phyloP scores from a whole-genome alignment of 2,888 invertebrate species.

The Pyrrhosoma nymphula region DNA sequence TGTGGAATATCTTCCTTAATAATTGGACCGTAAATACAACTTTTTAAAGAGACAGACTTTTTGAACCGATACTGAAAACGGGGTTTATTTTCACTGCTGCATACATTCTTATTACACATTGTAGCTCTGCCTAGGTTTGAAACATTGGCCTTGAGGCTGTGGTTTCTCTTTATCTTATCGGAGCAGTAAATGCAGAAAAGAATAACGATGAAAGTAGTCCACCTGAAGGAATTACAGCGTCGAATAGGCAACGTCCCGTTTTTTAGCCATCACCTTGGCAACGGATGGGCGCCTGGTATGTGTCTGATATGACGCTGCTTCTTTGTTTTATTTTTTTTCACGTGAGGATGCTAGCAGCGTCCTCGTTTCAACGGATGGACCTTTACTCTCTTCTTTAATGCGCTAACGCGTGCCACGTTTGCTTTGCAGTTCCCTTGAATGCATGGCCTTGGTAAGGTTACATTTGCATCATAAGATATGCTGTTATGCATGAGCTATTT shows the following conservation, averaged over 20 bases:
- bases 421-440: background rate
- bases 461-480: background rate
- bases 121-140: too few relatives aligned
- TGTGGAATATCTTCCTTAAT: too few relatives aligned
- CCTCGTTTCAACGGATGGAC: slow-evolving; percentile 9
- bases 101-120: too few relatives aligned
- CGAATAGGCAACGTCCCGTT: background rate
- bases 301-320: background rate
- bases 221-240: background rate
- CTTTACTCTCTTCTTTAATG: background rate
- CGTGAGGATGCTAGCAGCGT: slow-evolving; percentile 3
- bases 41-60: too few relatives aligned
- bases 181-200: background rate
- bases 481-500: background rate
- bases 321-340: slow-evolving; percentile 49
- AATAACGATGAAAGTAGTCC: background rate
- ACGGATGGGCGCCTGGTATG: slow-evolving; percentile 11
- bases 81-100: too few relatives aligned
- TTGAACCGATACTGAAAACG: too few relatives aligned
- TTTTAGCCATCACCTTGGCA: slow-evolving; percentile 23
- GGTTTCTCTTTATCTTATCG: background rate
- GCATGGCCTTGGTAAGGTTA: background rate
- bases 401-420: background rate
- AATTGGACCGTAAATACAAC: too few relatives aligned
- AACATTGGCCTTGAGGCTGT: too few relatives aligned